These are phyloP conservation scores for Crypturellus undulatus DNA, from an alignment of 2,113 vertebrate species.

Conservation along the genomic window DNA sequence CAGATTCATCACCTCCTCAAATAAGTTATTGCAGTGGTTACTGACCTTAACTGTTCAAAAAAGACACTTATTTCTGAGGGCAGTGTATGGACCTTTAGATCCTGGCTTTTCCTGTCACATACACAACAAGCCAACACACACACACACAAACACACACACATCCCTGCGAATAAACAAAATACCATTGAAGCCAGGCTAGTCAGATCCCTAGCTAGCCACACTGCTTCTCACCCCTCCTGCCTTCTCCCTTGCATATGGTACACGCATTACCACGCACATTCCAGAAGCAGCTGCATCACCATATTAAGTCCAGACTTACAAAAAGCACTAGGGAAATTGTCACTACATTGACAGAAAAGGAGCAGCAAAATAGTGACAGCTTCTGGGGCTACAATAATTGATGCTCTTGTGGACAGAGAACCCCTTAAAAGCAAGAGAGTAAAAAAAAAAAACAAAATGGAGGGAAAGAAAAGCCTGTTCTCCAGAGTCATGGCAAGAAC, in stretches of 20 bases:
- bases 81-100: neutral
- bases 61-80: neutral
- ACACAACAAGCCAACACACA: neutral
- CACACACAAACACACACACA: neutral
- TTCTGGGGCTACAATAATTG: neutral
- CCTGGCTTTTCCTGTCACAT: neutral
- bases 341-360: neutral
- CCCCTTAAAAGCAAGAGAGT: neutral
- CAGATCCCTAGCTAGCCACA: neutral
- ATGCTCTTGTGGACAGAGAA: neutral
- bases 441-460: neutral
- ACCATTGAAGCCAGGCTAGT: neutral
- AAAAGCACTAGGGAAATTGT: neutral
- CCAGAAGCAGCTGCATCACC: conserved; percentile 24
- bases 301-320: neutral
- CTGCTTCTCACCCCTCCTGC: neutral
- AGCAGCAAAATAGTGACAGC: neutral
- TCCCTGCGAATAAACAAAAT: neutral
- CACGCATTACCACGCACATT: neutral
- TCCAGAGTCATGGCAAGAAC: neutral
- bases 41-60: neutral
- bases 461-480: neutral
- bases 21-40: neutral
- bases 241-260: neutral
- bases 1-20: neutral